Evolutionary conservation across 1,140 invertebrate genomes (phyloP).

Genomic region (Lethrus apterus): DNA sequence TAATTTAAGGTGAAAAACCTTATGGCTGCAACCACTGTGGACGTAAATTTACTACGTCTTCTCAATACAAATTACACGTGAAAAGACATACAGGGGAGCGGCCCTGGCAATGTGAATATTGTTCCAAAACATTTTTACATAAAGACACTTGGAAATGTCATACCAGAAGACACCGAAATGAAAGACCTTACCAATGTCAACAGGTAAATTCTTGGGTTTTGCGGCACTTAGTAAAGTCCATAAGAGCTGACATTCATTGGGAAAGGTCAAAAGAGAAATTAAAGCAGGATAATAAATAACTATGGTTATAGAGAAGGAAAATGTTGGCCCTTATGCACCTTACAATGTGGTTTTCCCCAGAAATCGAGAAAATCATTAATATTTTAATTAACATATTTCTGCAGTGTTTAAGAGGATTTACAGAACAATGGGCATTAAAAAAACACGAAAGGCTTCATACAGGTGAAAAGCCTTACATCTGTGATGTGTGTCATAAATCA

Average conservation of each 20-base stretch:
- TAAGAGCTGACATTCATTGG: too few species aligned
- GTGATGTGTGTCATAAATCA: slow-evolving; percentile 63
- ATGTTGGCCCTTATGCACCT: too few species aligned
- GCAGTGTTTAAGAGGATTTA: slow-evolving; percentile 53
- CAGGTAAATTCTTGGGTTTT: slow-evolving; percentile 18
- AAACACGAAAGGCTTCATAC: slow-evolving; percentile 61
- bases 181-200: slow-evolving; percentile 55
- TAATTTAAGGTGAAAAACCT: slow-evolving; percentile 46
- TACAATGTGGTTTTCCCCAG: too few species aligned
- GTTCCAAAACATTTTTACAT: slow-evolving; percentile 53
- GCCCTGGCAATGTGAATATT: slow-evolving; percentile 55
- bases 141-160: slow-evolving; percentile 58
- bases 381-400: not conserved
- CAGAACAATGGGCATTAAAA: slow-evolving; percentile 58
- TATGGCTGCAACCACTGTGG: slow-evolving; percentile 61
- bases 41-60: slow-evolving; percentile 62
- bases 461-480: slow-evolving; percentile 71
- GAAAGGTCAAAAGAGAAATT: too few species aligned
- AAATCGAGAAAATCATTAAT: not conserved
- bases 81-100: slow-evolving; percentile 56
- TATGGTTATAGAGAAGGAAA: too few species aligned
- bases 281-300: too few species aligned
- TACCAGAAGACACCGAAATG: slow-evolving; percentile 53
- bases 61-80: slow-evolving; percentile 54
- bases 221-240: too few species aligned